Evolutionary conservation across 2,888 invertebrate genomes (phyloP).

Genomic region (Apodemia hepburni): DNA sequence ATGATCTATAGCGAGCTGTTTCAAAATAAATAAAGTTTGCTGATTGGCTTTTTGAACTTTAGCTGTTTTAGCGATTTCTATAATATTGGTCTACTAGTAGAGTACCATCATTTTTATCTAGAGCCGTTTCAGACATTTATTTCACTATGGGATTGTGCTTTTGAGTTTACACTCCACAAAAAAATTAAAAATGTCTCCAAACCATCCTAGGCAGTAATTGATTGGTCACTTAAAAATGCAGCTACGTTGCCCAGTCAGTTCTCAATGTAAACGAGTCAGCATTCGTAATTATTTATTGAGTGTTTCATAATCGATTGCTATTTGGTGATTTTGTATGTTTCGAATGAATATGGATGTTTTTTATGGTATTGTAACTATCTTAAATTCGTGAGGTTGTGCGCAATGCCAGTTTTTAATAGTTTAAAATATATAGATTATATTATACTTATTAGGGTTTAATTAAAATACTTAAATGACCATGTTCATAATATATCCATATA

Average conservation of each 20-base stretch:
- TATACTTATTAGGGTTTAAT: constrained; percentile 35
- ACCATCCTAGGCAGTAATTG: neutral
- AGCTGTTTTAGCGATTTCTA: too few relatives aligned
- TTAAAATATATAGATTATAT: constrained; percentile 31
- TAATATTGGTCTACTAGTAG: too few relatives aligned
- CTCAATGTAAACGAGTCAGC: constrained; percentile 9
- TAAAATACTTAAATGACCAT: constrained; percentile 40
- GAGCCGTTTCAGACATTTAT: too few relatives aligned
- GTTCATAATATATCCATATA: constrained; percentile 30
- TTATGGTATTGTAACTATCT: constrained; percentile 54
- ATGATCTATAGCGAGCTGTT: too few relatives aligned
- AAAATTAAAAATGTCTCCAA: neutral
- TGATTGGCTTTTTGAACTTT: too few relatives aligned
- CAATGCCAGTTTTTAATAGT: constrained; percentile 45
- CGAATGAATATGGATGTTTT: constrained; percentile 51
- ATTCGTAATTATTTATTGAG: constrained; percentile 3
- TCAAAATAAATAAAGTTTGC: too few relatives aligned
- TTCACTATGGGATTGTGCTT: too few relatives aligned
- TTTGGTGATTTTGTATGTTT: constrained; percentile 46
- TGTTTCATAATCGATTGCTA: constrained; percentile 50
- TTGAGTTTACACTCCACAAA: too few relatives aligned
- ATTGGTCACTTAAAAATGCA: neutral
- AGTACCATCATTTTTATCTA: too few relatives aligned
- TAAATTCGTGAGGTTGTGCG: constrained; percentile 65
- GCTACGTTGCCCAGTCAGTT: constrained; percentile 3